Conservation (phyloP, 2,888 invertebrate species). For the Oscheius sp. region DNA sequence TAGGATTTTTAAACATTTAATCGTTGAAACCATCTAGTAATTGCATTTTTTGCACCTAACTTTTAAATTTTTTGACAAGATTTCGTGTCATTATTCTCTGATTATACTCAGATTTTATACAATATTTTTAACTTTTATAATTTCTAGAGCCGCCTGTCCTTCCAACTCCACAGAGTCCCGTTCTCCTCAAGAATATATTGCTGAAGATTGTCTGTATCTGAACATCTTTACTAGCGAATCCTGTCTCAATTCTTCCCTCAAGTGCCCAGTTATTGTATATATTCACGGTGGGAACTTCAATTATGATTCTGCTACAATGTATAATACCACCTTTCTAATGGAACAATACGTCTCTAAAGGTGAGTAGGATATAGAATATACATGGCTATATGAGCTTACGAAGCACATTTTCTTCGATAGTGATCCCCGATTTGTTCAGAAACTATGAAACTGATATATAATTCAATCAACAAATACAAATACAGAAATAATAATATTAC, state of each 20-base stretch:
- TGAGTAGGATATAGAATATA: too few relatives aligned
- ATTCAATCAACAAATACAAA: too few relatives aligned
- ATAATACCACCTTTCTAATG: slow-evolving; percentile 53
- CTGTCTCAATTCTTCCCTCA: slow-evolving; percentile 36
- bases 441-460: too few relatives aligned
- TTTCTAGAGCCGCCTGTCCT: slow-evolving; percentile 48
- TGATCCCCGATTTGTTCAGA: too few relatives aligned
- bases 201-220: slow-evolving; percentile 59
- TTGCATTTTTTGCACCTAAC: too few relatives aligned
- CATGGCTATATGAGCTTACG: too few relatives aligned
- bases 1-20: neutral
- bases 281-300: slow-evolving; percentile 58
- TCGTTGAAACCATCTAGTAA: neutral
- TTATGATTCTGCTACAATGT: slow-evolving; percentile 63
- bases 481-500: too few relatives aligned
- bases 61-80: neutral
- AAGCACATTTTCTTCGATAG: too few relatives aligned
- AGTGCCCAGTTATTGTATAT: slow-evolving; percentile 59
- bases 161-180: slow-evolving; percentile 51
- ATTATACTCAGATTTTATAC: neutral
- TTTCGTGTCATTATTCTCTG: neutral
- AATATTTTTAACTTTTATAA: slow-evolving; percentile 38
- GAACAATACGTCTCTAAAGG: slow-evolving; percentile 34
- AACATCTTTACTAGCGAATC: slow-evolving; percentile 55
- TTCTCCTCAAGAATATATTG: slow-evolving; percentile 50